Conservation (phyloP, 2,797 vertebrate species). For the Amblyraja radiata region DNA sequence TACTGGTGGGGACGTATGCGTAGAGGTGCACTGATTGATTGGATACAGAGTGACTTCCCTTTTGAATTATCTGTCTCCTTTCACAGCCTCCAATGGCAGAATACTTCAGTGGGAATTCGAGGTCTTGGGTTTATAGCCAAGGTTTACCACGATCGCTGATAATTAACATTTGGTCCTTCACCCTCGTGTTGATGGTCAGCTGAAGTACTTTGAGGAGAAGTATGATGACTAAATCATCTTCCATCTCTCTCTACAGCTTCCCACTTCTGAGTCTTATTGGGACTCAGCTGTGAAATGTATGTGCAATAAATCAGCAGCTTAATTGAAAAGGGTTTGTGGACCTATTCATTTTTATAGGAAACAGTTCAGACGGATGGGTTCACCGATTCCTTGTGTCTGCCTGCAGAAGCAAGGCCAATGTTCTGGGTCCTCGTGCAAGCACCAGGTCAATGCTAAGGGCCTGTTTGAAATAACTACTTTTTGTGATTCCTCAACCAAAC, state of each 20-base stretch:
- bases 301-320: neutral
- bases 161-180: neutral
- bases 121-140: neutral
- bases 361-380: neutral
- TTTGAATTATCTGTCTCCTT: neutral
- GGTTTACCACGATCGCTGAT: neutral
- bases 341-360: neutral
- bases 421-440: neutral
- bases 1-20: neutral
- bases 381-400: neutral
- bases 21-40: neutral
- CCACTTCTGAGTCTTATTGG: neutral
- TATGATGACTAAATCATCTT: neutral
- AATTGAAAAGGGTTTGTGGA: constrained; percentile 20
- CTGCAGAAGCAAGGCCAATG: neutral
- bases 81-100: too few species aligned
- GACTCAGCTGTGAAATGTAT: neutral
- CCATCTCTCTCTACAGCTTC: neutral
- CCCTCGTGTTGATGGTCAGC: neutral
- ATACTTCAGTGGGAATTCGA: neutral
- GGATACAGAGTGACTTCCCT: neutral
- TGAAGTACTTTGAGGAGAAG: neutral
- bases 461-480: neutral
- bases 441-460: neutral
- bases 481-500: neutral